These are phyloP conservation scores for Tanypteryx hageni DNA, from an alignment of 2,888 invertebrate species.

Conservation along the genomic window DNA sequence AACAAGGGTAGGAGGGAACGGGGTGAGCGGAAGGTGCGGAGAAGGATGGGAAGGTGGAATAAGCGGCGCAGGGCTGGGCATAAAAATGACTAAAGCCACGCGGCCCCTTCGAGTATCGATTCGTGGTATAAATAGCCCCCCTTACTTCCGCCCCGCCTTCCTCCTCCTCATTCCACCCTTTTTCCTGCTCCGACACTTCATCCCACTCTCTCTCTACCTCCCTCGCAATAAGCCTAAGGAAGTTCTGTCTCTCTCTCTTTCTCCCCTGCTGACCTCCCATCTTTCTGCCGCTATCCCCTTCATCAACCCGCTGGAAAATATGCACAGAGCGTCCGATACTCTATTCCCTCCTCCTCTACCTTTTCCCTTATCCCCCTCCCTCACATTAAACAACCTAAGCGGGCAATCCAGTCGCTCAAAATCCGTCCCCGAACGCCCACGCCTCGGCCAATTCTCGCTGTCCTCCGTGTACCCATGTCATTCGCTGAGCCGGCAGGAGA, in stretches of 20 bases:
- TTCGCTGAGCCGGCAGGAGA: background rate
- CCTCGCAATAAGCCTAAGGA: slow-evolving; percentile 19
- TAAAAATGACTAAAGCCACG: slow-evolving; percentile 54
- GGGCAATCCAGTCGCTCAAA: background rate
- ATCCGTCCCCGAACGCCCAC: background rate
- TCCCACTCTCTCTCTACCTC: background rate
- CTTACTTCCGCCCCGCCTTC: background rate
- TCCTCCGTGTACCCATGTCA: background rate
- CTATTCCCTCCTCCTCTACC: background rate
- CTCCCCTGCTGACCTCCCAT: background rate
- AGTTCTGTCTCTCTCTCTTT: background rate
- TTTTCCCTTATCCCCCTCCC: background rate
- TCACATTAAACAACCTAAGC: background rate
- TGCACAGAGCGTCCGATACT: background rate
- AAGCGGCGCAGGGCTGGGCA: background rate
- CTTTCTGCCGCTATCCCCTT: background rate
- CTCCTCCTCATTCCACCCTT: background rate
- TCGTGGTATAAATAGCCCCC: slow-evolving; percentile 59
- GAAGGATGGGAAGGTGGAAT: background rate
- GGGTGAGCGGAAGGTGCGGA: background rate
- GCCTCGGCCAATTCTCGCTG: background rate
- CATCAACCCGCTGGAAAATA: slow-evolving; percentile 1
- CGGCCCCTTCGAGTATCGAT: slow-evolving; percentile 54
- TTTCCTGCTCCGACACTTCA: background rate
- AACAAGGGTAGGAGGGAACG: background rate